These are phyloP conservation scores for Nannospalax galili DNA, from an alignment of 2,113 vertebrate species.

Conservation along the genomic window DNA sequence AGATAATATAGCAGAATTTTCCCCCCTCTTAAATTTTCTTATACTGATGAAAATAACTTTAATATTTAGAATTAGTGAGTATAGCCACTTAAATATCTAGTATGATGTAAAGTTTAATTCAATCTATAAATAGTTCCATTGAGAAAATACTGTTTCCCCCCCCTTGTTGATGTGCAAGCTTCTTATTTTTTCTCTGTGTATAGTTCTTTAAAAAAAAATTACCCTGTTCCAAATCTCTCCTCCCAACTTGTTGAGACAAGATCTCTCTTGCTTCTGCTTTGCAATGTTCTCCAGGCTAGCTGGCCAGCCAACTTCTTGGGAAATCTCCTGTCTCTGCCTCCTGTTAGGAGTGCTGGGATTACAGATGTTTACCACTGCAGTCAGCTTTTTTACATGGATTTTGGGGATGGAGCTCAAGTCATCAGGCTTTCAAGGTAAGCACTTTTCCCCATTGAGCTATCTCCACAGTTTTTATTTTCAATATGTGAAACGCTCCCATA, in stretches of 20 bases:
- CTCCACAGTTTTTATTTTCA: neutral
- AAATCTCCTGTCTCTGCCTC: neutral
- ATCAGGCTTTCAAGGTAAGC: neutral
- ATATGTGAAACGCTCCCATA: slow-evolving; percentile 1
- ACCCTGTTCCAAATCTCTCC: neutral
- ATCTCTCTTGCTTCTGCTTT: neutral
- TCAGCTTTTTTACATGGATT: neutral
- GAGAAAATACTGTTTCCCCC: neutral
- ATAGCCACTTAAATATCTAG: neutral
- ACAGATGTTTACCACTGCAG: neutral
- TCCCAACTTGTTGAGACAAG: neutral
- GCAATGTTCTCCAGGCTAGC: neutral
- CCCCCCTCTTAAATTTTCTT: neutral
- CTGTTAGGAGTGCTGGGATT: neutral
- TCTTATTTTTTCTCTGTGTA: neutral
- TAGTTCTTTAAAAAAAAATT: neutral
- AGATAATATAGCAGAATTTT: neutral
- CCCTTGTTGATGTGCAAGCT: neutral
- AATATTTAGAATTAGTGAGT: neutral
- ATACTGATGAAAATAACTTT: neutral
- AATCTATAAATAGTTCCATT: slow-evolving; percentile 7
- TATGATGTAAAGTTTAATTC: neutral
- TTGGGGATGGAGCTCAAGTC: neutral
- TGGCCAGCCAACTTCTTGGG: neutral
- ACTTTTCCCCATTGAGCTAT: neutral